A percentile compares a stretch with the other conserved stretches of the same genome.
Evolutionary conservation across 2,113 vertebrate genomes (phyloP).

Genomic region (Trematomus loennbergii): DNA sequence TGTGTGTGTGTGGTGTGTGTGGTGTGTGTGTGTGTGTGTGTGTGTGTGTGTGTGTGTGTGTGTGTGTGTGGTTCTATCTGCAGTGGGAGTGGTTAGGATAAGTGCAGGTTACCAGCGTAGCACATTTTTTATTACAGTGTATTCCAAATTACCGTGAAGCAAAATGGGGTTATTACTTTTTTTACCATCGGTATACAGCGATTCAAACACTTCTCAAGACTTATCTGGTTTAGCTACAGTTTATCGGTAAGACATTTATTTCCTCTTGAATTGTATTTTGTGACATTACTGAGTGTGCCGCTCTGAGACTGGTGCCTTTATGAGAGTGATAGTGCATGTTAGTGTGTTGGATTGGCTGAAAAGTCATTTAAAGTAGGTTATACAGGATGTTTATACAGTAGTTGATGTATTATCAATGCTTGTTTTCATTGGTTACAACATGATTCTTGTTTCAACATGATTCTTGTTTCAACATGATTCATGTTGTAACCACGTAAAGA

Average conservation of each 20-base stretch:
- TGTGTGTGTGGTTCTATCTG: neutral
- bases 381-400: no score
- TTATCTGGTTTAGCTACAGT: neutral
- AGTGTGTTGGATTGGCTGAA: neutral
- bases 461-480: no score
- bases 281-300: neutral
- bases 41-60: neutral
- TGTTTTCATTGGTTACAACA: neutral
- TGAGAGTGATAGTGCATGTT: neutral
- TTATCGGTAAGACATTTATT: conserved; percentile 21
- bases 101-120: neutral
- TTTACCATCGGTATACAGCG: conserved; percentile 2
- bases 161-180: neutral
- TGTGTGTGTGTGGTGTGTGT: no score
- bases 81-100: neutral
- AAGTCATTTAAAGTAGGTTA: neutral
- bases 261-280: conserved; percentile 16
- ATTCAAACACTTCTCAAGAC: neutral
- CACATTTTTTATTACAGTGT: neutral
- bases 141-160: neutral
- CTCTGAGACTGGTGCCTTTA: neutral
- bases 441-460: neutral
- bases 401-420: no score
- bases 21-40: no score
- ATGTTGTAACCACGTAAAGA: neutral